These are phyloP conservation scores for Verasper variegatus DNA, from an alignment of 2,113 vertebrate genomes.

Conservation along the genomic window DNA sequence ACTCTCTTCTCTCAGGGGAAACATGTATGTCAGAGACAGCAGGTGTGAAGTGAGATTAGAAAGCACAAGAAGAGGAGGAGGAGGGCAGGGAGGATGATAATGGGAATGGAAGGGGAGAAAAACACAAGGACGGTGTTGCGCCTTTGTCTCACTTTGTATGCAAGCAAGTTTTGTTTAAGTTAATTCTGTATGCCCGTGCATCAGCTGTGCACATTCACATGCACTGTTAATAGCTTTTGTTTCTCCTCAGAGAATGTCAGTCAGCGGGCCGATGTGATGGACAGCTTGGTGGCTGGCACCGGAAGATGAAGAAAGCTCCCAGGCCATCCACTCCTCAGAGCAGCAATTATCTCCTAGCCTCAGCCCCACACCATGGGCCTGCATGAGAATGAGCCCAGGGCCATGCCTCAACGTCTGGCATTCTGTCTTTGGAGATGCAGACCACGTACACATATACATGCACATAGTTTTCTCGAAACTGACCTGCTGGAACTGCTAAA, in stretches of 20 bases:
- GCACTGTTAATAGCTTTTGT: constrained; percentile 70
- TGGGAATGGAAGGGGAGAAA: constrained; percentile 53
- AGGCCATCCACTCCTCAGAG: constrained; percentile 76
- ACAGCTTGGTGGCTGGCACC: constrained; percentile 73
- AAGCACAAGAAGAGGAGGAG: constrained; percentile 63
- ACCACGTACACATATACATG: constrained; percentile 51
- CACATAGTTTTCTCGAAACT: constrained; percentile 37
- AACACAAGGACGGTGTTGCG: constrained; percentile 51
- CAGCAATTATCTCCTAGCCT: constrained; percentile 77
- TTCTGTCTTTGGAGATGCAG: constrained; percentile 58
- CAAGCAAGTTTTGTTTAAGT: constrained; percentile 61
- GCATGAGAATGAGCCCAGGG: constrained; percentile 76
- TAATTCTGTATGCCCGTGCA: constrained; percentile 60
- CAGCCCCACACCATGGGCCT: constrained; percentile 70
- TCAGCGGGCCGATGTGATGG: constrained; percentile 66
- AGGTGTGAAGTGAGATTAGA: constrained; percentile 81
- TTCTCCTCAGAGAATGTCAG: constrained; percentile 68
- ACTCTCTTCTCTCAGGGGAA: constrained; percentile 62
- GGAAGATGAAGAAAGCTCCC: constrained; percentile 67
- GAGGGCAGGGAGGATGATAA: constrained; percentile 52
- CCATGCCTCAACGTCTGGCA: constrained; percentile 65
- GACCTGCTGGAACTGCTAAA: constrained; percentile 39
- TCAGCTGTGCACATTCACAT: constrained; percentile 71
- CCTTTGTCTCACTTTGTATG: constrained; percentile 51
- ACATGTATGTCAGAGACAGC: constrained; percentile 76